phyloP scores from a whole-genome alignment of 2,113 vertebrate species.

The Peromyscus californicus region DNA sequence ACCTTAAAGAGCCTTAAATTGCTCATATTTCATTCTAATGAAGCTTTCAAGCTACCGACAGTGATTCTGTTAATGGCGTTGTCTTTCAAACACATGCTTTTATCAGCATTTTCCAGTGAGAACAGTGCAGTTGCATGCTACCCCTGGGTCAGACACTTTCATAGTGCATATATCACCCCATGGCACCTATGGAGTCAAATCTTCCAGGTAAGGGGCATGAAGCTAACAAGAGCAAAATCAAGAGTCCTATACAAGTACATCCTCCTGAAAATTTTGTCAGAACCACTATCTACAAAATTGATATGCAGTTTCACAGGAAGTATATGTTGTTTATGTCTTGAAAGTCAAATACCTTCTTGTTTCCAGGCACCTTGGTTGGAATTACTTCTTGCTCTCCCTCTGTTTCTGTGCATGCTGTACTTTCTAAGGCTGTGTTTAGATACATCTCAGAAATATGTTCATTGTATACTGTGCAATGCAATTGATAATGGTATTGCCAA shows the following conservation, averaged over 20 bases:
- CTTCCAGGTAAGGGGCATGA: neutral
- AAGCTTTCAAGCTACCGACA: conserved; percentile 84
- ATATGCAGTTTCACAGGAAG: neutral
- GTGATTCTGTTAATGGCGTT: conserved; percentile 84
- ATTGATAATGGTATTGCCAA: neutral
- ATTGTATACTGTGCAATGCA: neutral
- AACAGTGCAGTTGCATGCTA: conserved; percentile 52
- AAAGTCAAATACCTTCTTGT: neutral
- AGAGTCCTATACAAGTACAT: neutral
- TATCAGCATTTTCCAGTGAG: conserved; percentile 81
- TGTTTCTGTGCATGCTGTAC: neutral
- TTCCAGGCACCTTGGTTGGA: neutral
- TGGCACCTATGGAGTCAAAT: neutral
- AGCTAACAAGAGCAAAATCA: neutral
- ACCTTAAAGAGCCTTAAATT: conserved; percentile 87
- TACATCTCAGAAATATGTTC: neutral
- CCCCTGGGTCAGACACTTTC: conserved; percentile 30
- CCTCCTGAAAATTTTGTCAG: neutral
- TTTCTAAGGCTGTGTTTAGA: neutral
- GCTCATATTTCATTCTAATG: conserved; percentile 89
- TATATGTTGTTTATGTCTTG: neutral
- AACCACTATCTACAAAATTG: neutral
- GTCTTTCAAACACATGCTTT: conserved; percentile 85
- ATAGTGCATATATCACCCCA: neutral
- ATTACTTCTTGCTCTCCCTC: neutral